Evolutionary conservation across 2,113 vertebrate genomes (phyloP).

Genomic region (Eurypyga helias): DNA sequence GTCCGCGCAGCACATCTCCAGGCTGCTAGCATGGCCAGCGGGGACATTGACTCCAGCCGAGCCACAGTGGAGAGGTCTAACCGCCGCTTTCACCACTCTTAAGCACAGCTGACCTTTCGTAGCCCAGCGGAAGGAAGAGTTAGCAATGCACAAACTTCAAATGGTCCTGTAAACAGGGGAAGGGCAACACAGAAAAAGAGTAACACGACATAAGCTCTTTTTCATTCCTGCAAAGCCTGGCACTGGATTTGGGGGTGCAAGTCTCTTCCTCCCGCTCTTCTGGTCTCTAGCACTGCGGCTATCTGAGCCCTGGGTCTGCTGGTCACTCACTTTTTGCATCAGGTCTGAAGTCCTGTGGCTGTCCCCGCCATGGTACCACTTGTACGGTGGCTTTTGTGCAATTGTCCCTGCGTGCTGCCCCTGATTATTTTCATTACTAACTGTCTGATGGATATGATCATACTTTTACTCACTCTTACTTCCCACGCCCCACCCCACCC

Average conservation of each 20-base stretch:
- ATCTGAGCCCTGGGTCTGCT: not conserved
- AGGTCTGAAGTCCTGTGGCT: not conserved
- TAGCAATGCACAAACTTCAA: not conserved
- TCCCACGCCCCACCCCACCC: no score
- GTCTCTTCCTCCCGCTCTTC: not conserved
- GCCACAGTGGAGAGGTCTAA: not conserved
- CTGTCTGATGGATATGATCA: not conserved
- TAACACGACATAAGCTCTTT: not conserved
- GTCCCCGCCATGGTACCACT: not conserved
- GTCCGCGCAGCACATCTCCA: rapidly evolving
- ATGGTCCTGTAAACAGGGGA: not conserved
- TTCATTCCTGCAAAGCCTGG: not conserved
- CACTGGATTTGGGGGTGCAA: not conserved
- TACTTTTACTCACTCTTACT: not conserved
- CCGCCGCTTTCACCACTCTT: not conserved
- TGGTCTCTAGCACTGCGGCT: not conserved
- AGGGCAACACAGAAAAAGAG: not conserved
- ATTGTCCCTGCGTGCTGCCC: rapidly evolving
- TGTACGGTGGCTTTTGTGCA: not conserved
- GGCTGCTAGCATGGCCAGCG: not conserved
- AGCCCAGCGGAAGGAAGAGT: not conserved
- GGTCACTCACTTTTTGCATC: not conserved
- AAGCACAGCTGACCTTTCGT: not conserved
- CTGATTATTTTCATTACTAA: not conserved
- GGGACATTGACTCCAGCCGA: not conserved